These are phyloP conservation scores for Scaeva pyrastri DNA, from an alignment of 2,888 invertebrate species.

Conservation along the genomic window DNA sequence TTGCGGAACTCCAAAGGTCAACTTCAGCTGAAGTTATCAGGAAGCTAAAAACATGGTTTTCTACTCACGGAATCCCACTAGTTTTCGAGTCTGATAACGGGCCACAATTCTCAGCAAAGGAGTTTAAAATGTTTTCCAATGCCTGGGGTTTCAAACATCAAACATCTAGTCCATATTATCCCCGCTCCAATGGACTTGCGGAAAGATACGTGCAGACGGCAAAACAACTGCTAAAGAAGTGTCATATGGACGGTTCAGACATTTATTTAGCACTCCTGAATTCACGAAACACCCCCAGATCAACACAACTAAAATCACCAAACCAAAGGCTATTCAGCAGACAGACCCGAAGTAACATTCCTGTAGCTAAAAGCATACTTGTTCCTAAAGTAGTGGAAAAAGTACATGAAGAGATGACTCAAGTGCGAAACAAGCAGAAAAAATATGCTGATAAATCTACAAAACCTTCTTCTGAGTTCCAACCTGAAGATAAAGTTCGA, in stretches of 20 bases:
- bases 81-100: conserved; percentile 11
- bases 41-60: conserved; percentile 4
- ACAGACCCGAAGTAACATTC: too few relatives aligned
- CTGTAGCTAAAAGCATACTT: too few relatives aligned
- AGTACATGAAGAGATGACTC: not conserved
- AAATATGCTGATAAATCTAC: conserved; percentile 38
- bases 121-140: not conserved
- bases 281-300: conserved; percentile 9
- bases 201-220: conserved; percentile 25
- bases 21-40: conserved; percentile 3
- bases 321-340: not conserved
- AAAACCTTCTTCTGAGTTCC: not conserved
- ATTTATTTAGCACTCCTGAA: conserved; percentile 3
- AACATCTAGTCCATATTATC: conserved; percentile 2
- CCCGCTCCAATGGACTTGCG: conserved; percentile 10
- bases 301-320: conserved; percentile 23
- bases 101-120: too few relatives aligned
- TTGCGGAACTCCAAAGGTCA: conserved; percentile 9
- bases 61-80: not conserved
- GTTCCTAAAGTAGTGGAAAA: not conserved
- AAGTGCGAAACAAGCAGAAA: conserved; percentile 6
- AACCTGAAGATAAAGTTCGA: conserved; percentile 26
- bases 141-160: not conserved
- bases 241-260: conserved; percentile 22
- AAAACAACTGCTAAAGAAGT: conserved; percentile 10